Evolutionary conservation across 2,797 vertebrate genomes (phyloP).

Genomic region (Salarias fasciatus): DNA sequence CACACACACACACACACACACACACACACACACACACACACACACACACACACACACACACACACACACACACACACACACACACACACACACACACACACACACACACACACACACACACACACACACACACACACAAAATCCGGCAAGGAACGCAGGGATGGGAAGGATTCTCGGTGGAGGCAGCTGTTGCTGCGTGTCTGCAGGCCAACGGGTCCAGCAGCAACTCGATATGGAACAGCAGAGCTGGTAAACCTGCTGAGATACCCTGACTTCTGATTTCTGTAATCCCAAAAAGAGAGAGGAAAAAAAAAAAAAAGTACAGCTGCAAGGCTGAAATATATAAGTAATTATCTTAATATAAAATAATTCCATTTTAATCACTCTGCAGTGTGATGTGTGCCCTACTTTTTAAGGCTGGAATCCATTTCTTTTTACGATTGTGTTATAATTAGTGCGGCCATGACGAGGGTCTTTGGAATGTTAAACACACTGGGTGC

Average conservation of each 20-base stretch:
- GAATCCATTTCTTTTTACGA: conserved; percentile 28
- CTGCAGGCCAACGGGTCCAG: conserved; percentile 60
- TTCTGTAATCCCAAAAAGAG: conserved; percentile 11
- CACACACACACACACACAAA: too few relatives aligned
- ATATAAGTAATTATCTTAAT: conserved; percentile 41
- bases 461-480: conserved; percentile 34
- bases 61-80: too few relatives aligned
- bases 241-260: conserved; percentile 25
- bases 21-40: too few relatives aligned
- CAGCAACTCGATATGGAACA: conserved; percentile 59
- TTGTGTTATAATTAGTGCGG: conserved; percentile 57
- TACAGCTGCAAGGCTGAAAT: conserved; percentile 39
- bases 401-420: conserved; percentile 35
- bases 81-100: too few relatives aligned
- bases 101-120: too few relatives aligned
- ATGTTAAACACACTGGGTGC: conserved; percentile 44
- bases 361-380: conserved; percentile 37
- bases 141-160: conserved; percentile 31
- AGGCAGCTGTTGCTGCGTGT: conserved; percentile 63
- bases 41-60: too few relatives aligned
- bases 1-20: too few relatives aligned
- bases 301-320: conserved; percentile 14
- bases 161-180: conserved; percentile 17
- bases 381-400: conserved; percentile 14
- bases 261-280: conserved; percentile 55